Percentiles rank a stretch among this genome's conserved stretches.
Evolutionary conservation across 2,797 vertebrate species (phyloP).

Genomic region (Zalophus californianus): DNA sequence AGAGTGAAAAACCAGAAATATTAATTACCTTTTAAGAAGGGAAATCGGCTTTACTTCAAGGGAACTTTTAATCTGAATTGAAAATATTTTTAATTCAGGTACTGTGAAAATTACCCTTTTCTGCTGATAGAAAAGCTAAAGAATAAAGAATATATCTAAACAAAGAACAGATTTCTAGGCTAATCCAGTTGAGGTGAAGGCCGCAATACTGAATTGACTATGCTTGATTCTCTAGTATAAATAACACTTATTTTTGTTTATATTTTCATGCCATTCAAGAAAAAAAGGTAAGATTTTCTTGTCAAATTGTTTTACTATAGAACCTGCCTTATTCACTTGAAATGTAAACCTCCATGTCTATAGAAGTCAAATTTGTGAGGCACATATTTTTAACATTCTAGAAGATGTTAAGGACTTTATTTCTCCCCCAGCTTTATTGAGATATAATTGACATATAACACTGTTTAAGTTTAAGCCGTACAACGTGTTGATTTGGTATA

Average conservation of each 20-base stretch:
- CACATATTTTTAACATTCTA: not conserved
- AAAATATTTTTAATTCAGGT: not conserved
- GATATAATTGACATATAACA: too few relatives aligned
- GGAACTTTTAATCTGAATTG: not conserved
- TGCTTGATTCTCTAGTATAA: not conserved
- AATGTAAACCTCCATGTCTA: not conserved
- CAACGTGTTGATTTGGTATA: too few relatives aligned
- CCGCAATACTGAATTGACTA: not conserved
- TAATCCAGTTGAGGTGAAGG: not conserved
- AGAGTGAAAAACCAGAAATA: constrained; percentile 31
- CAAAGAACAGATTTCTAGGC: not conserved
- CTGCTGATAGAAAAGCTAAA: constrained; percentile 5
- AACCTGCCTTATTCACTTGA: not conserved
- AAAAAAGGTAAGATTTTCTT: not conserved
- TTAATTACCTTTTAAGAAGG: not conserved
- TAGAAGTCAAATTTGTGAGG: not conserved
- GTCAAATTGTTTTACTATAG: not conserved
- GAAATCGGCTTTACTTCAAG: not conserved
- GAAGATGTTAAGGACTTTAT: not conserved
- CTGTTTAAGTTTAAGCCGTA: not conserved
- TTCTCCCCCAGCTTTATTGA: not conserved
- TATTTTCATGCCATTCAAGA: constrained; percentile 16
- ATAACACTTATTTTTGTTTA: not conserved
- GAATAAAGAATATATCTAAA: not conserved
- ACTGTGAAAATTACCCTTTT: not conserved